Evolutionary conservation across 1,140 invertebrate species (phyloP), one percentile per base, ranked within the genome.

Genomic region (Zaprionus africanus): DNA sequence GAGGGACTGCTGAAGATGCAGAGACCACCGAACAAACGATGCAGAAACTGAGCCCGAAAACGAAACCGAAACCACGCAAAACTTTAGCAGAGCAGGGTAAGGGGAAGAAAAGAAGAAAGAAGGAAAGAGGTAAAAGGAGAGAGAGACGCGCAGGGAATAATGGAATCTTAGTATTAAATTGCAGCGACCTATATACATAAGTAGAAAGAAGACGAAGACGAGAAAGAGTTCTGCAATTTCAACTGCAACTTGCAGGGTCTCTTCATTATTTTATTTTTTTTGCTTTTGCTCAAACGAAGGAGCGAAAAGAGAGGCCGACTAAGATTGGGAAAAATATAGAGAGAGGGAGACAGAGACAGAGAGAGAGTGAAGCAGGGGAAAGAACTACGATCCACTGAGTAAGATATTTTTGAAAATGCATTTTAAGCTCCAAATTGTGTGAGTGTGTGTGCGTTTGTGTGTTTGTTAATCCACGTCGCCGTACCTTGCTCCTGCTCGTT

Each of bases 151-250:
- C 59, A 79, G 31, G 31, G 9, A 31, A 34, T 34, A 58, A 69
- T 56, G 60, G 67, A 72, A 74, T 75, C 70, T 78, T 62, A 79
- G 86, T 81, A 90, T 86, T 91, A 91, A 81, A 88, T 81, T 91
- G 90, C 90, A 90, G 56, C 90, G 90, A 91, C 90, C 90, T 91
- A 87, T 78, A 90, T 90, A 51, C 46, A 51, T 51, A 51, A 51
- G 46, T 51, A 85, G 78, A 85, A 81, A 66, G 71, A 60, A 68
- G 64, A 62, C 56, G 64, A 34, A 34, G 9, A n/a, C 24, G 12
- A 58, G n/a, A 41, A 36, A 69, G 31, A 69, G 63, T 36, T 63
- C 49, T 51, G 49, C 51, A 69, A 46, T 28, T 46, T 28, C 36
- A 22, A 31, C 56, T 59, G 41, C 26, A 69, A 28, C 22, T 51